Percentiles rank a stretch among this genome's conserved stretches.
These are phyloP conservation scores for Poecilus cupreus DNA, from an alignment of 2,888 invertebrate species.

Conservation along the genomic window DNA sequence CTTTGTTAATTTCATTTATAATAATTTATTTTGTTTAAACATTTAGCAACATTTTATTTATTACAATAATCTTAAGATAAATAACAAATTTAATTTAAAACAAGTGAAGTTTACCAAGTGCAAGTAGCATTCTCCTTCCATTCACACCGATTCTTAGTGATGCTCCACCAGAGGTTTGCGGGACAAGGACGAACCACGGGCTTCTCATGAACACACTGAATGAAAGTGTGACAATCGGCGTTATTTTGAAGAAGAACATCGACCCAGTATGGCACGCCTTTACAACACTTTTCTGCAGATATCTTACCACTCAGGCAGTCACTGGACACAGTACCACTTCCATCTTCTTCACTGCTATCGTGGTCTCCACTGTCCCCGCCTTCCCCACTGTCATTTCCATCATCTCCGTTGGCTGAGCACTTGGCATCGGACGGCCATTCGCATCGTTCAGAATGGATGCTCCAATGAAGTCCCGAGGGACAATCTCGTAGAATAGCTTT, in stretches of 20 bases:
- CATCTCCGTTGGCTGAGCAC: slow-evolving; percentile 13
- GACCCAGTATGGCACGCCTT: background rate
- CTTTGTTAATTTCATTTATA: too few relatives aligned
- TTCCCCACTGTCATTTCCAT: background rate
- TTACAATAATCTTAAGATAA: too few relatives aligned
- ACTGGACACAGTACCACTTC: background rate
- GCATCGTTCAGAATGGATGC: slow-evolving; percentile 49
- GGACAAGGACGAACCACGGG: slow-evolving; percentile 46
- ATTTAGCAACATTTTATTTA: too few relatives aligned
- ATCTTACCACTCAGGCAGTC: slow-evolving; percentile 29
- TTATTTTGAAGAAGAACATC: slow-evolving; percentile 48
- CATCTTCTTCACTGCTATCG: background rate
- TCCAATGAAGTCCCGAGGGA: slow-evolving; percentile 57
- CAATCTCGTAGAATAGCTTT: slow-evolving; percentile 28
- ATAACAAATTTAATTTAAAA: too few relatives aligned
- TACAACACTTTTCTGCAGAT: slow-evolving; percentile 35
- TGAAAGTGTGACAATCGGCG: slow-evolving; percentile 39
- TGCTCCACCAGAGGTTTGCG: slow-evolving; percentile 46
- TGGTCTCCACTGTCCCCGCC: background rate
- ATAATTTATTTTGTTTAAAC: too few relatives aligned
- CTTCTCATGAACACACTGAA: slow-evolving; percentile 50
- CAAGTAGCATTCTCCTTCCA: slow-evolving; percentile 55
- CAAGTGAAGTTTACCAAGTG: slow-evolving; percentile 36
- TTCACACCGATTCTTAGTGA: slow-evolving; percentile 49
- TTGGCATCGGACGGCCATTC: slow-evolving; percentile 50